Conservation (phyloP, 2,113 vertebrate genomes). For the Paedocypris sp. region DNA sequence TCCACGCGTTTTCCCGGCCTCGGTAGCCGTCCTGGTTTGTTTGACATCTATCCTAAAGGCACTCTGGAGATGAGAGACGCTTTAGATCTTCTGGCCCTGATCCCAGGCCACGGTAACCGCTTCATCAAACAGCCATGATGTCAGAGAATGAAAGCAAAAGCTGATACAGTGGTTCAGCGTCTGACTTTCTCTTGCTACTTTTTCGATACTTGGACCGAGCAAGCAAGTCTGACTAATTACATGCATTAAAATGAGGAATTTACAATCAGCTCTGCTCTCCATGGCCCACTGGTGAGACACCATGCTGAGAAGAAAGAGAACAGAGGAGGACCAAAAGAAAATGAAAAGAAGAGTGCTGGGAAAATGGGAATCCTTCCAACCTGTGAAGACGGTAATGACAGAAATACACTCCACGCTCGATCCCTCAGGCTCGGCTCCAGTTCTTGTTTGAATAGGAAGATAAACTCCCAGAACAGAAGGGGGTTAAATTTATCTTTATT, state of each 20-base stretch:
- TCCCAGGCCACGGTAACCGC: neutral
- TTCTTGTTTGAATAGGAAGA: no score
- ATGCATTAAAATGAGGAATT: conserved; percentile 1
- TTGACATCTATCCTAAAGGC: neutral
- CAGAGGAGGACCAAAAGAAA: no score
- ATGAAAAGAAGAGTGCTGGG: neutral
- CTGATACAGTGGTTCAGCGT: neutral
- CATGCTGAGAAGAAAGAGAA: conserved; percentile 5
- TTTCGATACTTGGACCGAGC: neutral
- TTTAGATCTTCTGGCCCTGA: neutral
- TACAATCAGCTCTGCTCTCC: neutral
- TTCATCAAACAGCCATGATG: neutral
- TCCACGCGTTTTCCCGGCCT: neutral
- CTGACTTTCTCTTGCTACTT: neutral
- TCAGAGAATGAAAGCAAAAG: conserved; percentile 1
- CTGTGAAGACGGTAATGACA: neutral
- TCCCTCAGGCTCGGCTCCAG: no score
- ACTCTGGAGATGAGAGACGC: neutral
- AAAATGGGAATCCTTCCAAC: neutral
- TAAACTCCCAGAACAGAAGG: no score
- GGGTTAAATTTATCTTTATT: no score
- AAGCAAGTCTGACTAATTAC: neutral
- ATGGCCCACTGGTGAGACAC: neutral
- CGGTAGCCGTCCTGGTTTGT: neutral
- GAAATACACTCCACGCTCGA: neutral